These are phyloP conservation scores for Microtus pennsylvanicus DNA, from an alignment of 2,113 vertebrate genomes.

Conservation along the genomic window DNA sequence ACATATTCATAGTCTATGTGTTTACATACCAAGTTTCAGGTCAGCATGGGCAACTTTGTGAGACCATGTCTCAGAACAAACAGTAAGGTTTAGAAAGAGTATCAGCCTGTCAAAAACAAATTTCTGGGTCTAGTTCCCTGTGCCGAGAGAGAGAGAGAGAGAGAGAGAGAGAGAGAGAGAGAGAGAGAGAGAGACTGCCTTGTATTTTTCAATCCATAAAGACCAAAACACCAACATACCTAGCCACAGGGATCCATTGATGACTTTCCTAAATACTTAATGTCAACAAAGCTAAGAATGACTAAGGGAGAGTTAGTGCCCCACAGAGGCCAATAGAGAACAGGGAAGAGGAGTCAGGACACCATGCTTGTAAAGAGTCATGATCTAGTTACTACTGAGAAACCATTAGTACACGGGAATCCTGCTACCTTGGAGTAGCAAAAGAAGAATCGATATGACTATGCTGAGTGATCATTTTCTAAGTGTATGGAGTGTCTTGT, in stretches of 20 bases:
- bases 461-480: not conserved
- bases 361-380: not conserved
- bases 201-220: not conserved
- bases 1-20: not conserved
- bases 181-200: not conserved
- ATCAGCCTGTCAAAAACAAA: not conserved
- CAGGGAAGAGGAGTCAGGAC: not conserved
- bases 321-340: not conserved
- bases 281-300: not conserved
- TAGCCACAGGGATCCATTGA: not conserved
- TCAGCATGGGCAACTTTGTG: not conserved
- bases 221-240: not conserved
- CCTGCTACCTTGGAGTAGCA: not conserved
- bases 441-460: not conserved
- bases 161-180: not conserved
- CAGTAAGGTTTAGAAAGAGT: not conserved
- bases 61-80: not conserved
- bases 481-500: not conserved
- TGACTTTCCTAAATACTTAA: not conserved
- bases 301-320: not conserved
- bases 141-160: not conserved
- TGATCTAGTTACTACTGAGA: no score
- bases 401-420: not conserved
- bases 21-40: not conserved
- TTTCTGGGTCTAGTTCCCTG: not conserved